These are phyloP conservation scores for Arrhamphus sclerolepis DNA, from an alignment of 2,797 vertebrate genomes.

Conservation along the genomic window DNA sequence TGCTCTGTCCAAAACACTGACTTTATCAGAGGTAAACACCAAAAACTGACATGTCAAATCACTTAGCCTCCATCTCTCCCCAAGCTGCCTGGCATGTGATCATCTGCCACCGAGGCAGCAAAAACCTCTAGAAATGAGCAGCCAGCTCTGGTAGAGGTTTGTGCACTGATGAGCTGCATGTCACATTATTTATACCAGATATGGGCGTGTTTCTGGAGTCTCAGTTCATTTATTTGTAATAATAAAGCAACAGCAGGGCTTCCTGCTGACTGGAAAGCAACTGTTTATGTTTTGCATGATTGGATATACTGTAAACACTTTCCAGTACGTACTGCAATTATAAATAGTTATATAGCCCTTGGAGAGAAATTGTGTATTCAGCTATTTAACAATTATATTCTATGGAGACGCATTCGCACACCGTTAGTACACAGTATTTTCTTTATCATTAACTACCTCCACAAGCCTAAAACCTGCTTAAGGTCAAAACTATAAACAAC, in stretches of 20 bases:
- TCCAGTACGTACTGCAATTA: constrained; percentile 65
- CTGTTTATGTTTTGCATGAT: constrained; percentile 66
- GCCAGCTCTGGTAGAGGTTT: constrained; percentile 56
- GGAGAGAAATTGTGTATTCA: constrained; percentile 45
- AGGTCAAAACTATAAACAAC: constrained; percentile 31
- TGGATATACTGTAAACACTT: constrained; percentile 70
- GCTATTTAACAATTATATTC: constrained; percentile 42
- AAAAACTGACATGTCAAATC: constrained; percentile 57
- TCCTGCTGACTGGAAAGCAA: constrained; percentile 60
- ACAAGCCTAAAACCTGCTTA: constrained; percentile 7
- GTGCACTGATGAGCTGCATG: constrained; percentile 64
- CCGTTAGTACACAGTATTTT: constrained; percentile 36
- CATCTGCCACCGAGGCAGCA: constrained; percentile 46
- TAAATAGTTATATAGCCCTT: constrained; percentile 59
- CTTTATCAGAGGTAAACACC: constrained; percentile 50
- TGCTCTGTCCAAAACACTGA: neutral
- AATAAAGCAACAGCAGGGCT: constrained; percentile 63
- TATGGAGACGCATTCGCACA: constrained; percentile 19
- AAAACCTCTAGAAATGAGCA: constrained; percentile 65
- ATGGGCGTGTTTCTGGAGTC: constrained; percentile 52
- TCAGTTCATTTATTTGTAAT: constrained; percentile 76
- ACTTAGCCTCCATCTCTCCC: constrained; percentile 48
- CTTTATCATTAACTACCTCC: constrained; percentile 31
- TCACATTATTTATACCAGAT: constrained; percentile 77
- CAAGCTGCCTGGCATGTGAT: constrained; percentile 48